A percentile compares a stretch with the other conserved stretches of the same genome.
These are phyloP conservation scores for Habrosyne pyritoides DNA, from an alignment of 2,888 invertebrate genomes.

Conservation along the genomic window DNA sequence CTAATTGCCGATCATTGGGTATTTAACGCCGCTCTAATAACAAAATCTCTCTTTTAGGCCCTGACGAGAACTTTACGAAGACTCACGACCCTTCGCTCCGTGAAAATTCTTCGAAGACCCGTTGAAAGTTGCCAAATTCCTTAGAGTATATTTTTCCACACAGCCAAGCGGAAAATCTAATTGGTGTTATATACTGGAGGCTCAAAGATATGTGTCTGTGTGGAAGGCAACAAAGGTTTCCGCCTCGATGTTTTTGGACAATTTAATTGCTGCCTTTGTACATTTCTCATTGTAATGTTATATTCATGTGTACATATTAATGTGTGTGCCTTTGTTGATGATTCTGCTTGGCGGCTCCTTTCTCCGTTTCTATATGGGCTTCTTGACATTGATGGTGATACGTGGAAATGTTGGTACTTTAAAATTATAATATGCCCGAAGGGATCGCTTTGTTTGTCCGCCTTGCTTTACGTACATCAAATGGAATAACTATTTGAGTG, in stretches of 20 bases:
- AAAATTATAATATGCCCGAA: not conserved
- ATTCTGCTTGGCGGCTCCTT: not conserved
- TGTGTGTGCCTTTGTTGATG: conserved; percentile 5
- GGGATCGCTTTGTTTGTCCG: not conserved
- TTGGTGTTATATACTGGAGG: conserved; percentile 46
- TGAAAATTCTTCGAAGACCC: conserved; percentile 38
- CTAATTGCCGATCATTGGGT: conserved; percentile 6
- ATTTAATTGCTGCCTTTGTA: conserved; percentile 55
- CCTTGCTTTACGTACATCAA: not conserved
- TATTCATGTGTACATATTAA: conserved; percentile 13
- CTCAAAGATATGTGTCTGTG: conserved; percentile 40
- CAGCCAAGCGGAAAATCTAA: conserved; percentile 65
- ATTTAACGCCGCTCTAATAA: conserved; percentile 7
- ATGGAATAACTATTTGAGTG: not conserved
- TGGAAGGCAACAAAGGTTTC: conserved; percentile 42
- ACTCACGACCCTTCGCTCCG: not conserved
- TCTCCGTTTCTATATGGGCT: not conserved
- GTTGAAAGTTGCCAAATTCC: conserved; percentile 37
- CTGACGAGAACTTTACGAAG: conserved; percentile 18
- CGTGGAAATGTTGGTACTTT: not conserved
- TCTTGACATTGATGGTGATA: not conserved
- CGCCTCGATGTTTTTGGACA: conserved; percentile 46
- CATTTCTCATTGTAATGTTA: conserved; percentile 21
- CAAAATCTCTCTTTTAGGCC: conserved; percentile 19
- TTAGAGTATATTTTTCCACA: conserved; percentile 58